A percentile compares a stretch with the other conserved stretches of the same genome.
Conservation (phyloP, 2,888 invertebrate genomes). For the Drosophila robusta region DNA sequence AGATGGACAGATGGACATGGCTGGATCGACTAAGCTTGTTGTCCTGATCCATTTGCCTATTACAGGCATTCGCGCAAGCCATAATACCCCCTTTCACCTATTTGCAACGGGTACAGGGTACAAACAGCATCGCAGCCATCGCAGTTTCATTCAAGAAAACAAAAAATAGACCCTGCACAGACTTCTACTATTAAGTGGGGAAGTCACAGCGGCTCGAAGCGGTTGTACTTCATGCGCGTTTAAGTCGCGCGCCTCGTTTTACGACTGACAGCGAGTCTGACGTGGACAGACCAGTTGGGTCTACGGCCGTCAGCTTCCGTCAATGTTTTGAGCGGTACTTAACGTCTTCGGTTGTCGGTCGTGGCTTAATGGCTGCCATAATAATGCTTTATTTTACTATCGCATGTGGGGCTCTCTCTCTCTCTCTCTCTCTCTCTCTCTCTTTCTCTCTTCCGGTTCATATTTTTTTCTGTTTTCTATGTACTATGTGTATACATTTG, state of each 20-base stretch:
- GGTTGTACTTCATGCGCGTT: constrained; percentile 51
- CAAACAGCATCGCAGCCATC: constrained; percentile 11
- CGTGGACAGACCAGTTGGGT: constrained; percentile 38
- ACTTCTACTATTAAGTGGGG: constrained; percentile 27
- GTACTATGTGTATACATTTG: constrained; percentile 12
- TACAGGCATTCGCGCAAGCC: neutral
- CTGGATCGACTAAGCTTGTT: neutral
- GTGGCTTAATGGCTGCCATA: constrained; percentile 70
- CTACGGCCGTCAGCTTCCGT: constrained; percentile 71
- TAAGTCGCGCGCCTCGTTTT: constrained; percentile 59
- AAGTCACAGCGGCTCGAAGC: neutral
- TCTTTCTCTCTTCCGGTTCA: neutral
- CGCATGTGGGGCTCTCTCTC: constrained; percentile 50
- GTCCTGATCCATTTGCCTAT: too few species aligned
- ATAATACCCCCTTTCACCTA: too few species aligned
- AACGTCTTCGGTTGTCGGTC: constrained; percentile 45
- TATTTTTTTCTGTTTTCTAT: constrained; percentile 1
- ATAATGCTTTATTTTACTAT: constrained; percentile 80
- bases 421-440: constrained; percentile 2
- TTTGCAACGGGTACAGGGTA: neutral
- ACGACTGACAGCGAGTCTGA: constrained; percentile 37
- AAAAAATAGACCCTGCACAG: constrained; percentile 15
- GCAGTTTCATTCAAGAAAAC: constrained; percentile 75
- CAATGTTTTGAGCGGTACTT: constrained; percentile 63
- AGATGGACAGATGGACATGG: too few species aligned